Evolutionary conservation across 2,888 invertebrate species (phyloP), one percentile per base, ranked within the genome.

Genomic region (Brachypterus glaber): DNA sequence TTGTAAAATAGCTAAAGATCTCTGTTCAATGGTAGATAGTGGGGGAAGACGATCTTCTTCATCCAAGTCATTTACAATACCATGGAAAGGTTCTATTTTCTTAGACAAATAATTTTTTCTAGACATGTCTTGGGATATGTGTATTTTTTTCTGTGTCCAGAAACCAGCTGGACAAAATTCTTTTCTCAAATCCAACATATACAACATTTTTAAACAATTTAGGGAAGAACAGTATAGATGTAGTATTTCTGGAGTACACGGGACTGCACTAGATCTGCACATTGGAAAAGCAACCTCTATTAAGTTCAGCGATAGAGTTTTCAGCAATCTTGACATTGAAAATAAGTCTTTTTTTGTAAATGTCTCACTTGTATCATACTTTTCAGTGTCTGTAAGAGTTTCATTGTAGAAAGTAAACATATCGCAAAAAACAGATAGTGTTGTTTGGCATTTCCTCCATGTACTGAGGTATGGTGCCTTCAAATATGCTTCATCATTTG

Each of bases 1-100:
- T 40, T 86, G 79, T 12, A 97, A 68, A 42, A 97, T 80, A 0
- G 90, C 88, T 30, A 92, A 71, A 1, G 89, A 86, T 38, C 93
- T 74, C 24, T 89, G 75, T 64, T 95, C 93, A 46, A 83, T 85
- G 4, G 86, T 86, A 0, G 91, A 87, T 46, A 92, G 66, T 0
- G 88, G 88, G 1, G 89, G 88, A 0, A 84, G 79, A 44, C 85
- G 84, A 49, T 86, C 86, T 70, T 70, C 57, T 72, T 70, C 58
- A 38, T 62, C 58, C 37, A 50, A 49, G 35, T 59, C 58, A 3
- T 57, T 48, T 14, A 48, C 32, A 12, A 59, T 40, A 25, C 63
- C 63, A 44, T 59, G 55, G 43, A 65, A 65, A 5, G 64, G 63
- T 32, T 47, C 49, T 17, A 60, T 50, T 15, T 49, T 58, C 43